phyloP scores from a whole-genome alignment of 2,113 vertebrate species.

The Setophaga kirtlandii region DNA sequence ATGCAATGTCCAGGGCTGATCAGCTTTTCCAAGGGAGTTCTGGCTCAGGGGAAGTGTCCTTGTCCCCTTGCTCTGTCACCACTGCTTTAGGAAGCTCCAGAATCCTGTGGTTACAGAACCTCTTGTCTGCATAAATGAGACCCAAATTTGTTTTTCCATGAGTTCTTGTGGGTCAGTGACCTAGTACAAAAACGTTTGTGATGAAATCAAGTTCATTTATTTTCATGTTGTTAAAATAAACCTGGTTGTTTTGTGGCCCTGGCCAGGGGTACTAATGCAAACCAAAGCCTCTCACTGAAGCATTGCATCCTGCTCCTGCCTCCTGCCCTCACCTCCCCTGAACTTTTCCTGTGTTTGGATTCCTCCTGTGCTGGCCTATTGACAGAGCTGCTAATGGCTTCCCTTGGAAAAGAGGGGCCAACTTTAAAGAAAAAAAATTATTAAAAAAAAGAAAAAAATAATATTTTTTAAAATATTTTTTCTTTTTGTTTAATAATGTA shows the following conservation, averaged over 20 bases:
- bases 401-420: conserved; percentile 46
- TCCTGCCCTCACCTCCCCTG: conserved; percentile 27
- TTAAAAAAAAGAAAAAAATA: no score
- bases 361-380: conserved; percentile 60
- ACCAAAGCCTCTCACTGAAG: conserved; percentile 55
- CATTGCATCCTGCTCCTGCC: conserved; percentile 19
- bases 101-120: conserved; percentile 41
- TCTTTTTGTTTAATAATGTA: background rate
- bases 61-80: background rate
- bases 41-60: background rate
- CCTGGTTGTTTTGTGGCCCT: conserved; percentile 31
- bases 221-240: conserved; percentile 69
- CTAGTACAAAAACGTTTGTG: conserved; percentile 62
- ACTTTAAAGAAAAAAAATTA: no score
- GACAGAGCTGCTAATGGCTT: conserved; percentile 69
- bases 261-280: conserved; percentile 41
- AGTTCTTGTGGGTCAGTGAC: conserved; percentile 56
- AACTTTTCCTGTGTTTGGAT: conserved; percentile 41
- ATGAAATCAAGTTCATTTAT: conserved; percentile 55
- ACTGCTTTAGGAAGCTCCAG: background rate
- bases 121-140: conserved; percentile 45
- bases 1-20: background rate
- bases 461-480: background rate
- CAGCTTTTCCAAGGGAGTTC: background rate
- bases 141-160: conserved; percentile 59